These are phyloP conservation scores for Oscheius sp. DNA, from an alignment of 2,888 invertebrate genomes.

Conservation along the genomic window DNA sequence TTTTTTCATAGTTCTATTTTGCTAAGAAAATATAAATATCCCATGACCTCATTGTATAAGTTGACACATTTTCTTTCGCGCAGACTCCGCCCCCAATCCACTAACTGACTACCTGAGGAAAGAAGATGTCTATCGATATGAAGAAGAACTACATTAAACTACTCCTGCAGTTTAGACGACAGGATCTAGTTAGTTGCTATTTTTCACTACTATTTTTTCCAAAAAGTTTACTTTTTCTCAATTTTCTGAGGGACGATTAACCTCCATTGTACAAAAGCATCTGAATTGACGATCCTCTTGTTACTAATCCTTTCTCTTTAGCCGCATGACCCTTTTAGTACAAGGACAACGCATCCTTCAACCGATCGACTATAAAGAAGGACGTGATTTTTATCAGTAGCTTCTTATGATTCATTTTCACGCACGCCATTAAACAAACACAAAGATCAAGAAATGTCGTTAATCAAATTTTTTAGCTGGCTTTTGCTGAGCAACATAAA, in stretches of 20 bases:
- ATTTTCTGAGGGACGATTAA: neutral
- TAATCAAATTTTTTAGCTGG: conserved; percentile 43
- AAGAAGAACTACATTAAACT: conserved; percentile 66
- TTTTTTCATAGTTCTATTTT: too few species aligned
- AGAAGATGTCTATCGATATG: conserved; percentile 69
- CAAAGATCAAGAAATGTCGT: neutral
- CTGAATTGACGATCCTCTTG: neutral
- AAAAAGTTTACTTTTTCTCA: neutral
- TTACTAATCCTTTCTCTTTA: neutral
- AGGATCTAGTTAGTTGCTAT: conserved; percentile 60
- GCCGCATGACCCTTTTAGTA: neutral
- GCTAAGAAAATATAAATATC: too few species aligned
- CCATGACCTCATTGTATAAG: too few species aligned
- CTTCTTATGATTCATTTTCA: neutral
- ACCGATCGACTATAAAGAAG: neutral
- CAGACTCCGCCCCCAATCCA: too few species aligned
- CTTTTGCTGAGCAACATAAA: conserved; percentile 62
- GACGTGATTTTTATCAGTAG: neutral
- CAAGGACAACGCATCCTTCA: neutral
- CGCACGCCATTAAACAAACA: neutral
- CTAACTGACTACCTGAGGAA: too few species aligned
- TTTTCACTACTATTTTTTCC: neutral
- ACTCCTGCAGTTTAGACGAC: conserved; percentile 62
- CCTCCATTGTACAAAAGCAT: neutral
- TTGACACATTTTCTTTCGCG: too few species aligned